Evolutionary conservation across 2,797 vertebrate genomes (phyloP).

Genomic region (Chaunax sp.): DNA sequence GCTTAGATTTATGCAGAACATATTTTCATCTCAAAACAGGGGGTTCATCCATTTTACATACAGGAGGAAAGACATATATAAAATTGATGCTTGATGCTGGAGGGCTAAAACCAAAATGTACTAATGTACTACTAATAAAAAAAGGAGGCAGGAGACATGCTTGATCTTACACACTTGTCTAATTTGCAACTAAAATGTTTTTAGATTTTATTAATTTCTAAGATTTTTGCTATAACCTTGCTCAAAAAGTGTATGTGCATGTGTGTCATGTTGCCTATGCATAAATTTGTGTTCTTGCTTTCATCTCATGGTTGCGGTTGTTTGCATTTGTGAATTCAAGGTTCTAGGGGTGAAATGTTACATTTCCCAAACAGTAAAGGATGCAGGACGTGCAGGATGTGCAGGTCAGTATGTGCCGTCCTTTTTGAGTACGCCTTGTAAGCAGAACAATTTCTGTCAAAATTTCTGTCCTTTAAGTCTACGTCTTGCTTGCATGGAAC

Average conservation of each 20-base stretch:
- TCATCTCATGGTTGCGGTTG: neutral
- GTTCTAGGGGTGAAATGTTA: neutral
- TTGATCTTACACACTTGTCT: neutral
- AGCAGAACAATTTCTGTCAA: neutral
- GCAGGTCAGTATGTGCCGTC: neutral
- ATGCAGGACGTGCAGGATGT: neutral
- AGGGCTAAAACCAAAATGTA: conserved; percentile 5
- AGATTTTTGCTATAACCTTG: neutral
- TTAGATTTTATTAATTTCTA: neutral
- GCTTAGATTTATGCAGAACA: conserved; percentile 15
- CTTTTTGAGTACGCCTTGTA: no score
- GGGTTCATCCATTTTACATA: conserved; percentile 36
- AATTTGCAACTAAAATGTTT: conserved; percentile 16
- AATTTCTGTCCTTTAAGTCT: neutral
- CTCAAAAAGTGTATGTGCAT: neutral
- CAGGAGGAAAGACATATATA: neutral
- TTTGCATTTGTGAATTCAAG: neutral
- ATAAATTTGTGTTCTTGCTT: neutral
- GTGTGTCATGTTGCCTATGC: neutral
- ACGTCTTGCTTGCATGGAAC: neutral
- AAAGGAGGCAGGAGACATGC: no score
- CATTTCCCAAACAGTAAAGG: neutral
- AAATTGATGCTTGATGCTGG: conserved; percentile 4
- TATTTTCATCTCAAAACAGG: conserved; percentile 15
- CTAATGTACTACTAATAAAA: conserved; percentile 8